These are phyloP conservation scores for Dascillus cervinus DNA, from an alignment of 2,888 invertebrate species.

Conservation along the genomic window DNA sequence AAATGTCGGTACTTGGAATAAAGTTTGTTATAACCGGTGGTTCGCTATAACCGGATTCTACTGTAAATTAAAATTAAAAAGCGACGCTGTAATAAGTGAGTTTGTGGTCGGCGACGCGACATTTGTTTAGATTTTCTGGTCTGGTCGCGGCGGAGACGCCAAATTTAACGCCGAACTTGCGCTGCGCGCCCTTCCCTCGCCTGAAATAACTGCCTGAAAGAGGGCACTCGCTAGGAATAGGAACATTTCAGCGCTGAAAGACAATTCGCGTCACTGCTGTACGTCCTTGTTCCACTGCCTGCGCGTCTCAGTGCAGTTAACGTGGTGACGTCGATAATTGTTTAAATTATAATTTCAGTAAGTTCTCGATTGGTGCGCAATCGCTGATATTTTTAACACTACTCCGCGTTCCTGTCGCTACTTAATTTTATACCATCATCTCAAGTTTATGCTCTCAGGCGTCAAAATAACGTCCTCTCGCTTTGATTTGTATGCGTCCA, in stretches of 20 bases:
- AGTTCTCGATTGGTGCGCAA: constrained; percentile 32
- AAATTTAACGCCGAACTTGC: constrained; percentile 33
- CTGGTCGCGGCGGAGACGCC: constrained; percentile 35
- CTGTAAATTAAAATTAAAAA: constrained; percentile 4
- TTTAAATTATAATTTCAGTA: constrained; percentile 29
- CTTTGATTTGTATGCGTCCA: constrained; percentile 47
- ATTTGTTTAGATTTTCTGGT: constrained; percentile 38
- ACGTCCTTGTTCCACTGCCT: constrained; percentile 15
- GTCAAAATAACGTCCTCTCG: constrained; percentile 42
- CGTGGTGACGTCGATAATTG: constrained; percentile 23
- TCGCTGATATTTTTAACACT: constrained; percentile 30
- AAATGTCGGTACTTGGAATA: too few relatives aligned
- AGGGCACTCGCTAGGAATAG: constrained; percentile 35
- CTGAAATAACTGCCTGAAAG: constrained; percentile 36
- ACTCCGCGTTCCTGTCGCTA: constrained; percentile 31
- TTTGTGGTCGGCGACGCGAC: constrained; percentile 33
- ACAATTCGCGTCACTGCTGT: constrained; percentile 7
- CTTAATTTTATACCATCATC: constrained; percentile 32
- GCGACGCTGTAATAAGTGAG: constrained; percentile 27
- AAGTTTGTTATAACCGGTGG: too few relatives aligned
- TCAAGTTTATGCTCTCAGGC: constrained; percentile 22
- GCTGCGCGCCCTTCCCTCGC: constrained; percentile 25
- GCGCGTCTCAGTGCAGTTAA: too few relatives aligned
- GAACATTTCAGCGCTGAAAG: constrained; percentile 14
- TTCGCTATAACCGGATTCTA: too few relatives aligned